These are phyloP conservation scores for Alaudala cheleensis DNA, from an alignment of 2,113 vertebrate genomes.

Conservation along the genomic window DNA sequence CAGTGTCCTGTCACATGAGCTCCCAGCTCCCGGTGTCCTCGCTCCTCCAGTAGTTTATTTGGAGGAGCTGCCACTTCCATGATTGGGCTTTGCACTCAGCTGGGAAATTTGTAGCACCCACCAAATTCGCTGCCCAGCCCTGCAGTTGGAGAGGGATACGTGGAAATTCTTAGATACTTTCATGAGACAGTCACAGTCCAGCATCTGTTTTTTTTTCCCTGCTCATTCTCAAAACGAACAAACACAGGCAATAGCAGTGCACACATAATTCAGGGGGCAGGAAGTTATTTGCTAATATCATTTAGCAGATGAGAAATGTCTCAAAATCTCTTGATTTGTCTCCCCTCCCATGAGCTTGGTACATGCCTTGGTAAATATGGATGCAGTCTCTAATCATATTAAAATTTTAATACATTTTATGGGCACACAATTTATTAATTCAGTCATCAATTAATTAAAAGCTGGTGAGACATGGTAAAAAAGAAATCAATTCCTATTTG, in stretches of 20 bases:
- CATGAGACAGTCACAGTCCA: not conserved
- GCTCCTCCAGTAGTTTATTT: not conserved
- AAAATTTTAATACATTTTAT: not conserved
- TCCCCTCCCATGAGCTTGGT: rapidly evolving
- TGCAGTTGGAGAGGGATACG: rapidly evolving
- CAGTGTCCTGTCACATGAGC: not conserved
- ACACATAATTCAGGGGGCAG: not conserved
- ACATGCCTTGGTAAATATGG: not conserved
- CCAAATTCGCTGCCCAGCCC: not conserved
- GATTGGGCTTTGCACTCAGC: not conserved
- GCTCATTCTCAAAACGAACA: not conserved
- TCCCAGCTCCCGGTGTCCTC: not conserved
- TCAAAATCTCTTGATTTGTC: not conserved
- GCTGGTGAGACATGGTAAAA: not conserved
- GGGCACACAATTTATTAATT: not conserved
- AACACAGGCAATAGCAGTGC: not conserved
- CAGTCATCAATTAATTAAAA: not conserved
- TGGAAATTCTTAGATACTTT: not conserved
- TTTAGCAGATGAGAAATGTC: not conserved
- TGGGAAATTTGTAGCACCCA: not conserved
- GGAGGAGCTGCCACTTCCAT: not conserved
- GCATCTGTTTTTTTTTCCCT: not conserved
- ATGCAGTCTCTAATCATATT: not conserved
- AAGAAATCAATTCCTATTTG: not conserved
- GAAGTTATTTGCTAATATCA: not conserved